phyloP scores from a whole-genome alignment of 2,797 vertebrate genomes.

The Tangara arthus region DNA sequence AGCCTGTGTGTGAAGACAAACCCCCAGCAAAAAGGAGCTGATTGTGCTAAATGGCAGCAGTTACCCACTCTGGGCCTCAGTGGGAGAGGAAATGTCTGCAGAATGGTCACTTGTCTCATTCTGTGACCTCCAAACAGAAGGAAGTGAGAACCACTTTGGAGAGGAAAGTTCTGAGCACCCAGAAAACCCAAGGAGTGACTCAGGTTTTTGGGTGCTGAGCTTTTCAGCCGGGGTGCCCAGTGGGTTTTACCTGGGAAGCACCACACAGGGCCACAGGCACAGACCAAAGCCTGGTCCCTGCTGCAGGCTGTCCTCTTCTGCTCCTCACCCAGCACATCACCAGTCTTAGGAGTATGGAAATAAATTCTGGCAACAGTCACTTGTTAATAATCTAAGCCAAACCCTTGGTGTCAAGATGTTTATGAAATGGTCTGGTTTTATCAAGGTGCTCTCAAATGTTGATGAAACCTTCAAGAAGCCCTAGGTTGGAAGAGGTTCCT shows the following conservation, averaged over 20 bases:
- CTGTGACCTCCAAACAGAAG: not conserved
- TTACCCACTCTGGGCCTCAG: not conserved
- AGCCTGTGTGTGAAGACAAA: not conserved
- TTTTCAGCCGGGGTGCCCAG: not conserved
- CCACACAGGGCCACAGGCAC: not conserved
- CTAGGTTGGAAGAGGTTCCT: not conserved
- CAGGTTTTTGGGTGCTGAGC: not conserved
- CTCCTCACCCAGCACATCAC: not conserved
- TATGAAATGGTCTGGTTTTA: not conserved
- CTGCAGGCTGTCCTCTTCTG: not conserved
- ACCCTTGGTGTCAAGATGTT: not conserved
- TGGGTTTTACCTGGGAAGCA: not conserved
- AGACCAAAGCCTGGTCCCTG: not conserved
- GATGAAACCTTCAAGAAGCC: not conserved
- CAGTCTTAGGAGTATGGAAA: not conserved
- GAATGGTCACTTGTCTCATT: not conserved
- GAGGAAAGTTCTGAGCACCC: not conserved
- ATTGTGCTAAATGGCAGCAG: not conserved
- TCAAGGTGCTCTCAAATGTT: not conserved
- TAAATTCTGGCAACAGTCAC: not conserved
- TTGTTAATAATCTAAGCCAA: not conserved
- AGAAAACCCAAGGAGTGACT: not conserved
- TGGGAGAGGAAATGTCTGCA: not conserved
- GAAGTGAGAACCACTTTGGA: not conserved
- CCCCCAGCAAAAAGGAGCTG: not conserved